Base-by-base conservation (phyloP, 2,888 invertebrate genomes). In the Labia minor region DNA sequence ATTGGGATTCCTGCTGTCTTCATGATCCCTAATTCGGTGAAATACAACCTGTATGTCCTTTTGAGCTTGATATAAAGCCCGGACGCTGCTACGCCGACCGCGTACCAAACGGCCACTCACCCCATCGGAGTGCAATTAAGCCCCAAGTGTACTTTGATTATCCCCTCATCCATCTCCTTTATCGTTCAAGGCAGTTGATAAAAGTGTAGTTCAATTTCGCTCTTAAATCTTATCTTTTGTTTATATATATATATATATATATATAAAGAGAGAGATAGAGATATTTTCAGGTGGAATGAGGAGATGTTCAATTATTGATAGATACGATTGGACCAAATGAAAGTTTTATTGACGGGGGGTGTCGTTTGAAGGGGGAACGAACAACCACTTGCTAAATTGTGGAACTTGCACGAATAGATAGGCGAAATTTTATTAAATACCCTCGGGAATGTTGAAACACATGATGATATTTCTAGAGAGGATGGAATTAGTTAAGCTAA, bases 231-330 rank as follows among this genome's bases (percentile, higher is more conserved):
- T 49, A 49, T 49, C 49, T 49, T 49, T 49, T 49, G 49, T 49
- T 49, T 49, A 49, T 49, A n/a, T 49, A 14, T 49, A 49, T 49
- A 8, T 49, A 49, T 49, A n/a, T 49, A 14, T 49, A 49, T 49
- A 49, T 49, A 3, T 26, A 26, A n/a, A 26, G 26, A 26, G 26
- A 6, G n/a, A 26, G 26, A 26, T 26, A 26, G 3, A 26, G 3
- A 6, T 26, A 49, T 49, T 49, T 49, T 49, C 49, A 49, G 49
- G 49, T 49, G 49, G 49, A 14, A 14, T 4, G 16, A 49, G 49
- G 49, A 49, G 49, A 49, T 49, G 49, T 49, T 49, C 49, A 49
- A 49, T 49, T 49, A 49, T 49, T 49, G 49, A 49, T 49, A 49
- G 49, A 16, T 14, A 3, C 49, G 14, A 49, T 49, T 49, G 49